Percentiles rank a stretch among this genome's conserved stretches.
phyloP scores from a whole-genome alignment of 2,797 vertebrate genomes.

The Xerus rutilus region DNA sequence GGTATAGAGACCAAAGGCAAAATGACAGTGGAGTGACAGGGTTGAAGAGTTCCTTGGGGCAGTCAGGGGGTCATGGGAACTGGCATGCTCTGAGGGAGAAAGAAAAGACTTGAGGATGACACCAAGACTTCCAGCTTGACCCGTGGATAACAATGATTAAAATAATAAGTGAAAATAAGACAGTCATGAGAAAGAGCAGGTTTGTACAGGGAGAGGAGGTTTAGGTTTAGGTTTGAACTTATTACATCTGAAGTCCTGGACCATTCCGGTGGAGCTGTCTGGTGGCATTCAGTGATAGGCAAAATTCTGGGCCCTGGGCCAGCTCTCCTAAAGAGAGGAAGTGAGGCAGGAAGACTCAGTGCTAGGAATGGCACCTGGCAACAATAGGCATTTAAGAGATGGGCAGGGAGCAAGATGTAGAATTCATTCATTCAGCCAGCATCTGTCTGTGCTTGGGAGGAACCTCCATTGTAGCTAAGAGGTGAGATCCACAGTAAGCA shows the following conservation, averaged over 20 bases:
- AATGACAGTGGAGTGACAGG: not conserved
- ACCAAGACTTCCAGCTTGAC: not conserved
- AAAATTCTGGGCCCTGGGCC: not conserved
- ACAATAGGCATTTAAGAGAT: not conserved
- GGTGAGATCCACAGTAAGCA: not conserved
- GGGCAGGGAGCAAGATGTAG: not conserved
- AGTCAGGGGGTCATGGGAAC: not conserved
- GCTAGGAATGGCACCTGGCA: not conserved
- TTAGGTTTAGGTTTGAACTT: not conserved
- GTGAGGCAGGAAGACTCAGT: not conserved
- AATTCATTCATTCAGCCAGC: not conserved
- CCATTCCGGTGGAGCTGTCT: not conserved
- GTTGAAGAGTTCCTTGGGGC: not conserved
- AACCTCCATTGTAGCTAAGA: not conserved
- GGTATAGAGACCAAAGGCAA: not conserved
- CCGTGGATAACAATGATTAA: not conserved
- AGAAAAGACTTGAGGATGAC: not conserved
- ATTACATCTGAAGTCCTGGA: not conserved
- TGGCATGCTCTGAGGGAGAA: not conserved
- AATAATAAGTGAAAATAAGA: not conserved
- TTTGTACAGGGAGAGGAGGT: not conserved
- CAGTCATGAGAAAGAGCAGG: not conserved
- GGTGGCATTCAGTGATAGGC: not conserved
- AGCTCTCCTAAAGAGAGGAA: not conserved
- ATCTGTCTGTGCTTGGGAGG: accelerated